A percentile compares a stretch with the other conserved stretches of the same genome.
Conservation (phyloP, 2,113 vertebrate species). For the Salminus brasiliensis region DNA sequence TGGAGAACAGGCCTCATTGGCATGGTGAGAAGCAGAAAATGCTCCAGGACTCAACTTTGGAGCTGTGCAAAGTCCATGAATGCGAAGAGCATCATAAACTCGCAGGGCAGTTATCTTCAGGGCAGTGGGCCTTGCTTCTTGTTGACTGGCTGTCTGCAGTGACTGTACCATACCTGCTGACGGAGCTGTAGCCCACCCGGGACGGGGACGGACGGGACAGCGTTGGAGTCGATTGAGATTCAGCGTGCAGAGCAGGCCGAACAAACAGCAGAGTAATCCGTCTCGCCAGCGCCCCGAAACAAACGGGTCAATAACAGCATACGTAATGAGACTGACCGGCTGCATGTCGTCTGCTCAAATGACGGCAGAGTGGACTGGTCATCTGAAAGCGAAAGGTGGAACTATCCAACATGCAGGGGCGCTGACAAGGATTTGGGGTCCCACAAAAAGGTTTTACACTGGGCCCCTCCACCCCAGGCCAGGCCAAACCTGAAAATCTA, state of each 20-base stretch:
- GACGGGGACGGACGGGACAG: background rate
- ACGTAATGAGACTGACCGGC: constrained; percentile 65
- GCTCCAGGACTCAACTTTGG: too few relatives aligned
- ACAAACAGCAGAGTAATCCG: constrained; percentile 65
- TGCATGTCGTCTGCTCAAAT: constrained; percentile 49
- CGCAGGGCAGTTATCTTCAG: background rate
- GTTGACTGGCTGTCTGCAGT: background rate
- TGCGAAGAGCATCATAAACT: too few relatives aligned
- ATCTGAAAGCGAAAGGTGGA: constrained; percentile 25
- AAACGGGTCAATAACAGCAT: constrained; percentile 66
- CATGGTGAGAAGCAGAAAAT: too few relatives aligned
- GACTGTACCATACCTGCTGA: constrained; percentile 24
- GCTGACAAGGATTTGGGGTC: too few relatives aligned
- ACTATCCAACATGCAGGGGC: constrained; percentile 29
- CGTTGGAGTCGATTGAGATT: constrained; percentile 47
- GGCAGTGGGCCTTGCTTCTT: background rate
- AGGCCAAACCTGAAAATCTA: too few relatives aligned
- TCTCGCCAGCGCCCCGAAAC: constrained; percentile 62
- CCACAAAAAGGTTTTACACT: too few relatives aligned
- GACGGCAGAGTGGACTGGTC: constrained; percentile 15
- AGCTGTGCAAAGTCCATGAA: too few relatives aligned
- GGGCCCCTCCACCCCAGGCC: too few relatives aligned
- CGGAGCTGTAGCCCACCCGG: too few relatives aligned
- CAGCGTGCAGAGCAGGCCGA: constrained; percentile 47
- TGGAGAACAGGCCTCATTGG: too few relatives aligned